phyloP scores from a whole-genome alignment of 2,113 vertebrate genomes.

The Tenebrosternarchus preto region DNA sequence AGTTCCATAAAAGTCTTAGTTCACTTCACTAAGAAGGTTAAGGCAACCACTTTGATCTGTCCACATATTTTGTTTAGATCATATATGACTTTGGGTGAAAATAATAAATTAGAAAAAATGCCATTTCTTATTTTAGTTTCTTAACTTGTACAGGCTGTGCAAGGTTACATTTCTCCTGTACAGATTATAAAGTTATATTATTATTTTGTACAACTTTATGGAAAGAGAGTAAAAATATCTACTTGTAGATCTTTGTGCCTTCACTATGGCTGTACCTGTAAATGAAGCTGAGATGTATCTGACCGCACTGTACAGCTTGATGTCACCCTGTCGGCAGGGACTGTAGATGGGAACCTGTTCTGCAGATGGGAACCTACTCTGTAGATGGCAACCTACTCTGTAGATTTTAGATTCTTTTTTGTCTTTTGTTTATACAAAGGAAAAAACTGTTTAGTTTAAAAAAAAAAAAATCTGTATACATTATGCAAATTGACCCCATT shows the following conservation, averaged over 20 bases:
- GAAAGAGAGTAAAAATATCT: slow-evolving; percentile 88
- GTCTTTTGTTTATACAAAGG: slow-evolving; percentile 87
- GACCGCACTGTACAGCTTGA: slow-evolving; percentile 94
- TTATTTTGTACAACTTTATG: slow-evolving; percentile 99
- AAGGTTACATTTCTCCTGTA: slow-evolving; percentile 92
- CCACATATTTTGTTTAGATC: background rate
- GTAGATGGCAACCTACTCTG: slow-evolving; percentile 75
- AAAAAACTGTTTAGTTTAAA: slow-evolving; percentile 88
- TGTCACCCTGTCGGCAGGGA: slow-evolving; percentile 87
- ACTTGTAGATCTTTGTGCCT: slow-evolving; percentile 99
- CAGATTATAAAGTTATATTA: slow-evolving; percentile 92
- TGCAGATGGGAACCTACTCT: slow-evolving; percentile 84
- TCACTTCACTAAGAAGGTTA: background rate
- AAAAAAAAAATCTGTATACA: slow-evolving; percentile 83
- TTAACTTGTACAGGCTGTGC: slow-evolving; percentile 93
- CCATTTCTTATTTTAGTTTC: slow-evolving; percentile 56
- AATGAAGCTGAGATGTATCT: slow-evolving; percentile 95
- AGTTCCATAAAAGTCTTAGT: background rate
- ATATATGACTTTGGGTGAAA: background rate
- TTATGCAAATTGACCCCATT: slow-evolving; percentile 89
- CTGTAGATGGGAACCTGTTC: too few relatives aligned
- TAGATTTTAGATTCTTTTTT: slow-evolving; percentile 87
- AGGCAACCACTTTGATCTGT: slow-evolving; percentile 22
- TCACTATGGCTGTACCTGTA: slow-evolving; percentile 95
- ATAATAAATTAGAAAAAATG: slow-evolving; percentile 31